Percentiles rank a stretch among this genome's conserved stretches.
Evolutionary conservation across 2,797 vertebrate genomes (phyloP).

Genomic region (Sebastes taczanowskii): DNA sequence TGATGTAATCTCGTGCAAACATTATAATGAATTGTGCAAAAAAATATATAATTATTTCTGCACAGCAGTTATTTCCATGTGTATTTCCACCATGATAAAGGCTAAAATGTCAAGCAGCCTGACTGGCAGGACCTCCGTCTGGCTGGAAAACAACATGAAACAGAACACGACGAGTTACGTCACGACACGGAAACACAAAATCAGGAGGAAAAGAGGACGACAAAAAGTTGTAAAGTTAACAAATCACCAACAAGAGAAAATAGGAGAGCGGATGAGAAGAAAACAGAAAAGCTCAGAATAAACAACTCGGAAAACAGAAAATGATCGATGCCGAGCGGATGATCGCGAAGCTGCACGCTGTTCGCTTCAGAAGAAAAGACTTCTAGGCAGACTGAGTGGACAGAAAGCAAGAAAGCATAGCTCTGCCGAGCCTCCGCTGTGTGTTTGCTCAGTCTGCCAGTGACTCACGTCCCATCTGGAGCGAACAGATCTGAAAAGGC

Average conservation of each 20-base stretch:
- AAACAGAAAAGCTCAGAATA: not conserved
- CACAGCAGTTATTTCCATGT: no score
- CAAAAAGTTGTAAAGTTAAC: not conserved
- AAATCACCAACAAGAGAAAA: not conserved
- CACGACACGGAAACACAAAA: not conserved
- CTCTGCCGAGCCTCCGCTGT: constrained; percentile 28
- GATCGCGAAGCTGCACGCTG: not conserved
- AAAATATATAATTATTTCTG: no score
- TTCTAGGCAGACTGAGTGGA: not conserved
- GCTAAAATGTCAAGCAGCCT: no score
- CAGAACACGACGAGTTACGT: not conserved
- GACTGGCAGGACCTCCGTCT: no score
- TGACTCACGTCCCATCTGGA: constrained; percentile 54
- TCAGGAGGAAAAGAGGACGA: not conserved
- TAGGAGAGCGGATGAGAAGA: not conserved
- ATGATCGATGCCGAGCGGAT: not conserved
- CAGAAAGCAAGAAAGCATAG: constrained; percentile 14
- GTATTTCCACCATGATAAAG: no score
- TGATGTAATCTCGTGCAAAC: no score
- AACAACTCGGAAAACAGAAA: not conserved
- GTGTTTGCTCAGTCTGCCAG: constrained; percentile 41
- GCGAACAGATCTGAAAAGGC: constrained; percentile 25
- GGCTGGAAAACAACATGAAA: not conserved
- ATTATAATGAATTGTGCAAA: no score
- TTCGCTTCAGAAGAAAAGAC: not conserved